Base-by-base conservation (phyloP, 2,888 invertebrate species). In the Scaptomyza flava region DNA sequence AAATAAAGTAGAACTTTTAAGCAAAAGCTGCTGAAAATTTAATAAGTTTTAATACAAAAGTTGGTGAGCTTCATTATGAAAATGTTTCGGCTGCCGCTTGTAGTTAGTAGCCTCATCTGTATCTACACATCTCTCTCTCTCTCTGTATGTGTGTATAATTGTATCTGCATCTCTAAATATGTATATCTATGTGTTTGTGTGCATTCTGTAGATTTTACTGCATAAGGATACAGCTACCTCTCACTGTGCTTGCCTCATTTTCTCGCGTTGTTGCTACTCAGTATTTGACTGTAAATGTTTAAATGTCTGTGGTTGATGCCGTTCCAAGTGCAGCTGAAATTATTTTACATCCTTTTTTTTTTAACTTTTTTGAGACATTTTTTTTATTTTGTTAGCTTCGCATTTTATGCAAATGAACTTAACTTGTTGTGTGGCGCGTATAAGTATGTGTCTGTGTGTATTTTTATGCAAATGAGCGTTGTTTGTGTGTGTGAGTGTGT, bases 361-460 rank as follows among this genome's bases (percentile, higher is more conserved):
- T 45, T 31, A 58, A 36, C 48, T 50, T 58, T n/a, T 8, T 34
- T 14, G 4, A 27, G n/a, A 6, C 6, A 36, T 52, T 17, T 46
- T 41, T 34, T 48, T 17, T 46, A 33, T 50, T 53, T 69, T 57
- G 31, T 27, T 52, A 68, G 45, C 78, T 54, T 72, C 65, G 74
- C 72, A 70, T 83, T 86, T 86, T 65, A 83, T 83, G 81, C 79
- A 84, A 85, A 85, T 82, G 64, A 81, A 84, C 67, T 81, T 72
- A 76, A 76, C 71, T 76, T 68, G 58, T 60, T 72, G 56, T 74
- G 61, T 30, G 38, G 6, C 45, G 17, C 33, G 34, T 68, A 36
- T 36, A 36, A 36, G 43, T 53, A 34, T 43, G 42, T 38, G 20
- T 59, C 58, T 63, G 20, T 59, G 60, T 62, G 38, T 57, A 69